Percentiles rank a stretch among this genome's conserved stretches.
Conservation (phyloP, 2,888 invertebrate species). For the Galeruca laticollis region DNA sequence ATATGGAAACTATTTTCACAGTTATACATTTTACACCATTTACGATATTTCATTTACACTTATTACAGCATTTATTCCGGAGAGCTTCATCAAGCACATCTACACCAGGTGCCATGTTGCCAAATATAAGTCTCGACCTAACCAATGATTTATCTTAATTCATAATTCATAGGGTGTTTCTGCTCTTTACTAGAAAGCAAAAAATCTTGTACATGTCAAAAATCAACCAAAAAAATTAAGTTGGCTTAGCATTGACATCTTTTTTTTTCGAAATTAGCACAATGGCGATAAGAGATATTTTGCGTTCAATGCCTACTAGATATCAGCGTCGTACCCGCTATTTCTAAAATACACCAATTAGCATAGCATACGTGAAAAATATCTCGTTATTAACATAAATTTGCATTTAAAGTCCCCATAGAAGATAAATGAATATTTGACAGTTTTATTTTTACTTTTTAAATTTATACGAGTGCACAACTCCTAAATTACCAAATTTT, state of each 20-base stretch:
- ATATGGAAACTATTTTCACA: too few relatives aligned
- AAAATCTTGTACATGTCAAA: too few relatives aligned
- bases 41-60: too few relatives aligned
- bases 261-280: neutral
- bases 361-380: slow-evolving; percentile 40
- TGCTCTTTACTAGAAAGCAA: neutral
- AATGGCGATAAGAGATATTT: slow-evolving; percentile 3
- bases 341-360: slow-evolving; percentile 38
- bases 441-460: slow-evolving; percentile 27
- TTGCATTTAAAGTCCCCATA: slow-evolving; percentile 43
- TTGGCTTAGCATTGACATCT: neutral
- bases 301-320: slow-evolving; percentile 21
- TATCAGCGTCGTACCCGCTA: slow-evolving; percentile 33
- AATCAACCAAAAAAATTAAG: neutral
- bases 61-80: too few relatives aligned
- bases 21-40: too few relatives aligned
- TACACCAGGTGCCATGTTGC: too few relatives aligned
- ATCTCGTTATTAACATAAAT: slow-evolving; percentile 46
- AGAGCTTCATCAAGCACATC: too few relatives aligned
- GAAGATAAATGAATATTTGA: slow-evolving; percentile 47
- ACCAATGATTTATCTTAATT: too few relatives aligned
- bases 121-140: too few relatives aligned
- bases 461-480: slow-evolving; percentile 40
- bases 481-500: slow-evolving; percentile 29
- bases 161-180: too few relatives aligned